phyloP scores from a whole-genome alignment of 92 coral and sea anemone genomes.

The Palythoa grandis region DNA sequence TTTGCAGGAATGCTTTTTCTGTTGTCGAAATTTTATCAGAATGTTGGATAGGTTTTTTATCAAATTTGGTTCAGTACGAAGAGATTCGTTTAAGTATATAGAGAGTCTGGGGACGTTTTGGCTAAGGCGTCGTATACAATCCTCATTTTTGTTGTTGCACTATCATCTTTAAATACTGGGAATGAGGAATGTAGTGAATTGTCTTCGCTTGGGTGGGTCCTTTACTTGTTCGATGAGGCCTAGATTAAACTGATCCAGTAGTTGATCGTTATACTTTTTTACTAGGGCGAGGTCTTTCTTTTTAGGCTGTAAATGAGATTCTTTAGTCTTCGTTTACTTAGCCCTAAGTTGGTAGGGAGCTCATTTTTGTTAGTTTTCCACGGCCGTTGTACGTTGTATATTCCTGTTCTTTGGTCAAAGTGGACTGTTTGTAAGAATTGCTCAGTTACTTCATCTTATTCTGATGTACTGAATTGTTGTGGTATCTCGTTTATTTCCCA shows the following conservation, averaged over 20 bases:
- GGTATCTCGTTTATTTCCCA: constrained; percentile 20
- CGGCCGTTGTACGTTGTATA: constrained; percentile 10
- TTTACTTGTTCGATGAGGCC: constrained; percentile 60
- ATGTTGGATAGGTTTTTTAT: constrained; percentile 38
- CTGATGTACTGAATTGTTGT: constrained; percentile 4
- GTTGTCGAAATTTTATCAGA: constrained; percentile 44
- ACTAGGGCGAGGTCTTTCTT: constrained; percentile 32
- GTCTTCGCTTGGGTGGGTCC: constrained; percentile 26
- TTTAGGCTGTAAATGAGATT: constrained; percentile 41
- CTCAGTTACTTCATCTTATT: not conserved
- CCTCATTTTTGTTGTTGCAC: constrained; percentile 62
- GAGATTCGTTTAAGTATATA: constrained; percentile 48
- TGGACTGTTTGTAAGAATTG: constrained; percentile 10
- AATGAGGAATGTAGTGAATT: constrained; percentile 61
- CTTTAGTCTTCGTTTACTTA: constrained; percentile 3
- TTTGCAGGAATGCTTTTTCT: constrained; percentile 51
- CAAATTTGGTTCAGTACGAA: constrained; percentile 48
- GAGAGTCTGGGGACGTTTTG: constrained; percentile 33
- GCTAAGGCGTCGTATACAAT: constrained; percentile 53
- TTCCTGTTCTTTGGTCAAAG: constrained; percentile 15
- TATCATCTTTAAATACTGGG: constrained; percentile 54
- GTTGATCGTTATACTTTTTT: constrained; percentile 48
- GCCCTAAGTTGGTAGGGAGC: constrained; percentile 21
- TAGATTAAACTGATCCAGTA: constrained; percentile 51
- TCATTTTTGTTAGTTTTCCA: constrained; percentile 23